Evolutionary conservation across 2,888 invertebrate genomes (phyloP).

Genomic region (Phengaris arion): DNA sequence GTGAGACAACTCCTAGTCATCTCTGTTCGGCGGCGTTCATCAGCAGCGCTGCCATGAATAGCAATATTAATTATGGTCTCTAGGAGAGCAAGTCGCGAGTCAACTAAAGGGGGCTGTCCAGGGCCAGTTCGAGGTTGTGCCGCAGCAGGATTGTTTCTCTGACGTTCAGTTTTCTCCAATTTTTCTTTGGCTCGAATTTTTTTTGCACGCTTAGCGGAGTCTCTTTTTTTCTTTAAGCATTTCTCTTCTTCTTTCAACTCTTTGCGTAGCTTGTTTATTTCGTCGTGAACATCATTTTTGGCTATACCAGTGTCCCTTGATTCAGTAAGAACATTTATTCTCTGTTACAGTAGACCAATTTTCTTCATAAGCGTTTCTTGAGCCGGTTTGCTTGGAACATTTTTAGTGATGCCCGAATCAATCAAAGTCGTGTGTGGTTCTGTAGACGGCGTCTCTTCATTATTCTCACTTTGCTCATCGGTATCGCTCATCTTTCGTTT

Average conservation of each 20-base stretch:
- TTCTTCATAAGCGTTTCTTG: slow-evolving; percentile 33
- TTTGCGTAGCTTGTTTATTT: slow-evolving; percentile 37
- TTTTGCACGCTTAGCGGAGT: slow-evolving; percentile 36
- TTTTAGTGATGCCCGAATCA: slow-evolving; percentile 38
- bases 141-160: slow-evolving; percentile 26
- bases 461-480: too few relatives aligned
- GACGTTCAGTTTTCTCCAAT: slow-evolving; percentile 30
- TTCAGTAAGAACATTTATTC: slow-evolving; percentile 37
- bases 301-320: slow-evolving; percentile 31
- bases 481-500: too few relatives aligned
- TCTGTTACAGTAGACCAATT: slow-evolving; percentile 35
- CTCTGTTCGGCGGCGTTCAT: slow-evolving; percentile 40
- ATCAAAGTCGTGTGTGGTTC: slow-evolving; percentile 36
- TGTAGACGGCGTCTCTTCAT: slow-evolving; percentile 18
- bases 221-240: slow-evolving; percentile 36
- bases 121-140: slow-evolving; percentile 25
- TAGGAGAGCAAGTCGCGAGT: slow-evolving; percentile 26
- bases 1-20: slow-evolving; percentile 39
- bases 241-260: slow-evolving; percentile 36
- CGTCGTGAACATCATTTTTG: slow-evolving; percentile 36
- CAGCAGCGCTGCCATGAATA: slow-evolving; percentile 35
- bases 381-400: slow-evolving; percentile 34
- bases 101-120: slow-evolving; percentile 22
- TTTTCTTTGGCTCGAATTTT: slow-evolving; percentile 35
- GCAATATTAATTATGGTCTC: slow-evolving; percentile 27